Base-by-base conservation (phyloP, 2,888 invertebrate genomes). In the Sericinus montela region DNA sequence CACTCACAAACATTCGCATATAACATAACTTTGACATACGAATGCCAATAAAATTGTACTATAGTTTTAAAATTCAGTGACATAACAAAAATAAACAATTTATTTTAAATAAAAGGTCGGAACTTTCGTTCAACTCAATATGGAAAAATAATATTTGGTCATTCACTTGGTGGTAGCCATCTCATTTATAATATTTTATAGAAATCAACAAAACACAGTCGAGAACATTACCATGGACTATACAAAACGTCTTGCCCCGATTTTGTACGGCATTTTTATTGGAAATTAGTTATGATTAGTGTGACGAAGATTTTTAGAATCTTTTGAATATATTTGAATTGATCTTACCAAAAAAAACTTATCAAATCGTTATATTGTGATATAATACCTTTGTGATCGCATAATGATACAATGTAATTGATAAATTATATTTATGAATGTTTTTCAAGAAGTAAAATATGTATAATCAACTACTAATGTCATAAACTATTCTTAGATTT, bases 121-220 rank as follows among this genome's bases (percentile, higher is more conserved):
- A 15, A 76, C 65, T 84, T 81, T 68, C 72, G 57, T 58, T 36
- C 52, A 11, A 25, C 56, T 53, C 71, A 28, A 60, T 72, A 42
- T 23, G 15, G 51, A 64, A 64, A 67, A 68, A 80, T 73, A 79
- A 83, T 84, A 82, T 87, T 87, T 85, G 87, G 86, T 85, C 83
- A 86, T 83, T 85, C 69, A 72, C 76, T 80, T 83, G 83, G 84
- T 87, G 81, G 87, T 87, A 88, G 88, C 88, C 80, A 75, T 85
- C 84, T 78, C 85, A 78, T 86, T 87, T 84, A 87, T 86, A 86
- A 87, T 83, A 87, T 85, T 87, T 88, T 85, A 86, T 82, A 87
- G 88, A 87, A 88, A 87, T 87, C 88, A 88, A 87, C 88, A 85
- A 87, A 83, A 87, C 81, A 79, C 72, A 81, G 71, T 72, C 66